phyloP scores from a whole-genome alignment of 2,113 vertebrate genomes.

The Rhinolophus sinicus region DNA sequence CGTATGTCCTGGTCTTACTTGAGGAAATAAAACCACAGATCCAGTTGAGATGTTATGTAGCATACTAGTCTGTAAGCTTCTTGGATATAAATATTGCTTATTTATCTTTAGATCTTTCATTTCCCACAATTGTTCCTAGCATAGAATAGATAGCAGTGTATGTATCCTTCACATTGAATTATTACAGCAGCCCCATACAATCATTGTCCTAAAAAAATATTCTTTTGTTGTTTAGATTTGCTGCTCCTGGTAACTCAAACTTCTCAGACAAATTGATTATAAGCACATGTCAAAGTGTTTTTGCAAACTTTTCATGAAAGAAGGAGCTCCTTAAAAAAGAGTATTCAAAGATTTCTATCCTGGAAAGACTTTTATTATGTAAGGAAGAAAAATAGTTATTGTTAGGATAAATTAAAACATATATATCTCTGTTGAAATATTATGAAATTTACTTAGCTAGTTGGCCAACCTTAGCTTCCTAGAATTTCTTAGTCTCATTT shows the following conservation, averaged over 20 bases:
- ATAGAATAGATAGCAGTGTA: background rate
- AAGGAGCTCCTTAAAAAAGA: background rate
- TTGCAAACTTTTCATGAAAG: background rate
- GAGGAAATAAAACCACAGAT: background rate
- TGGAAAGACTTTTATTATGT: background rate
- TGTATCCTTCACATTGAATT: background rate
- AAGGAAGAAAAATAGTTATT: background rate
- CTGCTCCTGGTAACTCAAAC: background rate
- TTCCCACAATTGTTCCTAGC: background rate
- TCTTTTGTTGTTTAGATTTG: background rate
- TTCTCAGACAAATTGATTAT: background rate
- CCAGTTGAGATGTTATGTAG: background rate
- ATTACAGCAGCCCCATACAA: background rate
- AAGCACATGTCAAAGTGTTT: background rate
- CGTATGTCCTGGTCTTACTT: background rate
- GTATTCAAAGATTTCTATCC: background rate
- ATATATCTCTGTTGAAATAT: background rate
- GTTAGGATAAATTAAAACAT: background rate
- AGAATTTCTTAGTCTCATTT: slow-evolving; percentile 36
- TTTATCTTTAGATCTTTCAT: background rate
- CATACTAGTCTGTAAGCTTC: background rate
- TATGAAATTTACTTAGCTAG: background rate
- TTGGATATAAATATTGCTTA: background rate
- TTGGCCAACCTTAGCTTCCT: background rate
- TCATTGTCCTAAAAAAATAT: background rate